These are phyloP conservation scores for Phalanger gymnotis DNA, from an alignment of 2,797 vertebrate species.

Conservation along the genomic window DNA sequence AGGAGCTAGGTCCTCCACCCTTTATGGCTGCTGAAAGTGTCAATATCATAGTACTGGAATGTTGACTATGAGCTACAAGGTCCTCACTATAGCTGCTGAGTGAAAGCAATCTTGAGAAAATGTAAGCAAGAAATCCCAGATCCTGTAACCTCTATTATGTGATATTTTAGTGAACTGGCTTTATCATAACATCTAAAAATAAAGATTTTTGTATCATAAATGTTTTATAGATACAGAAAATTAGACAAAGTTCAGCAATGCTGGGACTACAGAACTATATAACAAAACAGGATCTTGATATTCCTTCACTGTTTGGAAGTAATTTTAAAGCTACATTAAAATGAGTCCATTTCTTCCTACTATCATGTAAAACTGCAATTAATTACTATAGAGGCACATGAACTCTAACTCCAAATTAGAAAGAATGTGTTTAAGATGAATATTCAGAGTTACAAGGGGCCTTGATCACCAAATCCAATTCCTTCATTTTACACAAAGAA, in stretches of 20 bases:
- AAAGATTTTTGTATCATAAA: not conserved
- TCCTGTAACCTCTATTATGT: not conserved
- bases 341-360: not conserved
- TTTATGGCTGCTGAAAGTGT: not conserved
- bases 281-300: conserved; percentile 29
- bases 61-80: not conserved
- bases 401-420: not conserved
- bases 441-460: not conserved
- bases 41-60: not conserved
- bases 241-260: not conserved
- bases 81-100: not conserved
- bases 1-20: not conserved
- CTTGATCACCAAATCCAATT: not conserved
- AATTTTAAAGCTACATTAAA: conserved; percentile 27
- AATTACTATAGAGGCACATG: not conserved
- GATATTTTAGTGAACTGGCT: not conserved
- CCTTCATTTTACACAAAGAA: not conserved
- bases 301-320: conserved; percentile 18
- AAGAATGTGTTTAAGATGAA: not conserved
- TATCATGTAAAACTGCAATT: not conserved
- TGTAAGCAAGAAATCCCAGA: not conserved
- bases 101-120: not conserved
- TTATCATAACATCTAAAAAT: not conserved
- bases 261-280: conserved; percentile 26
- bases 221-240: conserved; percentile 7